A percentile compares a stretch with the other conserved stretches of the same genome.
Evolutionary conservation across 2,888 invertebrate genomes (phyloP).

Genomic region (Phymatocera aterrima): DNA sequence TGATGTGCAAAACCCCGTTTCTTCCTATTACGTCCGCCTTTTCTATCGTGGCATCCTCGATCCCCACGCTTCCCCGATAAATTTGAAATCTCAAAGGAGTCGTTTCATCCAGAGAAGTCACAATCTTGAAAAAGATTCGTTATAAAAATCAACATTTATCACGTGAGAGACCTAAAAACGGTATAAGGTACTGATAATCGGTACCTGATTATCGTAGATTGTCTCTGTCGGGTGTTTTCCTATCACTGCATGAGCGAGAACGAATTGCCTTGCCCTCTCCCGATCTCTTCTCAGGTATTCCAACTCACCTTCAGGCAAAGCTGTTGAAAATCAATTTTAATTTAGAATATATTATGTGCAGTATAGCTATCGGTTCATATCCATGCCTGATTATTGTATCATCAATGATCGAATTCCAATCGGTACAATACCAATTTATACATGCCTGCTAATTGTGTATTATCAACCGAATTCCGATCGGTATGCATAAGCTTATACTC

Average conservation of each 20-base stretch:
- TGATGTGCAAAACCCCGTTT: conserved; percentile 75
- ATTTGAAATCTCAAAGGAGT: conserved; percentile 72
- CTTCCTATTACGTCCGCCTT: conserved; percentile 73
- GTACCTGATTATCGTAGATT: conserved; percentile 72
- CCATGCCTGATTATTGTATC: no score
- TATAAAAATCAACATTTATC: conserved; percentile 52
- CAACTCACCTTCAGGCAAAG: conserved; percentile 64
- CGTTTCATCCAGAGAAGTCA: conserved; percentile 70
- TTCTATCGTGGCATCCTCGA: conserved; percentile 74
- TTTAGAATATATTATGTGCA: no score
- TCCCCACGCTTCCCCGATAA: conserved; percentile 74
- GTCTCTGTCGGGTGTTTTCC: conserved; percentile 71
- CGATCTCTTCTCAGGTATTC: conserved; percentile 63
- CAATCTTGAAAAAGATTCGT: conserved; percentile 57
- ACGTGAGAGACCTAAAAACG: conserved; percentile 37
- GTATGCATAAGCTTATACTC: conserved; percentile 50
- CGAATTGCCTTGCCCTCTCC: conserved; percentile 67
- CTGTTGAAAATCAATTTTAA: conserved; percentile 54
- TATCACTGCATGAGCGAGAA: conserved; percentile 74
- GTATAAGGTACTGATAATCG: no score
- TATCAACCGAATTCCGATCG: no score
- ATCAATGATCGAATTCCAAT: no score
- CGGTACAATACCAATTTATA: no score
- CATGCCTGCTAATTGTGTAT: no score
- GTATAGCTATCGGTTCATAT: no score